Evolutionary conservation across 2,888 invertebrate genomes (phyloP).

Genomic region (Cartodere bifasciata): DNA sequence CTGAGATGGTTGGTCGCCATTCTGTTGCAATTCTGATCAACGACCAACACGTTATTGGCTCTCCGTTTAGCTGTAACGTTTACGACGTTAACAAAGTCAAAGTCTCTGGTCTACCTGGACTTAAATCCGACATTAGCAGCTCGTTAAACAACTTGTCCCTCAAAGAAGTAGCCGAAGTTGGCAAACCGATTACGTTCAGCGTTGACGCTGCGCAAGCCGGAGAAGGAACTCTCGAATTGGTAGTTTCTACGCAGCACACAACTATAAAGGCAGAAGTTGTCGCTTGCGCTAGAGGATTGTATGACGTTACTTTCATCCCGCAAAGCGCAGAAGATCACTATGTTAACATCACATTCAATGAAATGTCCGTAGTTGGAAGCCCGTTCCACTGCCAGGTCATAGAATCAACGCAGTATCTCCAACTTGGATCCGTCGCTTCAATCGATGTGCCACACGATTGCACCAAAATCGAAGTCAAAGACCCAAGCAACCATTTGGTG

Average conservation of each 20-base stretch:
- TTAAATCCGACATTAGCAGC: conserved; percentile 24
- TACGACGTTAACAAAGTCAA: conserved; percentile 80
- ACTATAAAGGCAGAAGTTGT: conserved; percentile 76
- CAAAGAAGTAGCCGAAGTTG: conserved; percentile 47
- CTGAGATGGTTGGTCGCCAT: conserved; percentile 79
- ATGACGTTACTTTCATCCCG: conserved; percentile 86
- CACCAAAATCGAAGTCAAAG: conserved; percentile 52
- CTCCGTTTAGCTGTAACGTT: conserved; percentile 88
- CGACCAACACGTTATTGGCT: conserved; percentile 76
- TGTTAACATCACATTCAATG: conserved; percentile 89
- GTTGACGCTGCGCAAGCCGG: conserved; percentile 94
- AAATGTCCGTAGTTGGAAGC: conserved; percentile 80
- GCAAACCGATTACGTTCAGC: conserved; percentile 80
- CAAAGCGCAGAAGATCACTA: conserved; percentile 81
- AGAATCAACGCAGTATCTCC: conserved; percentile 61
- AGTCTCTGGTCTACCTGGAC: conserved; percentile 47
- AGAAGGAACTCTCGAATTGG: conserved; percentile 82
- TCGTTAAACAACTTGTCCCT: conserved; percentile 29
- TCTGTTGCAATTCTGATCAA: conserved; percentile 71
- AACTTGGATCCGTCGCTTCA: conserved; percentile 48
- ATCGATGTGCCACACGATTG: conserved; percentile 45
- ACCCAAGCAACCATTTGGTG: conserved; percentile 45
- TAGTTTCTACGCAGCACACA: conserved; percentile 79
- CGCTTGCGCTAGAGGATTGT: conserved; percentile 79
- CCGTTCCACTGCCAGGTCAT: conserved; percentile 67